phyloP scores from a whole-genome alignment of 2,113 vertebrate genomes.

The Chaetura pelagica region DNA sequence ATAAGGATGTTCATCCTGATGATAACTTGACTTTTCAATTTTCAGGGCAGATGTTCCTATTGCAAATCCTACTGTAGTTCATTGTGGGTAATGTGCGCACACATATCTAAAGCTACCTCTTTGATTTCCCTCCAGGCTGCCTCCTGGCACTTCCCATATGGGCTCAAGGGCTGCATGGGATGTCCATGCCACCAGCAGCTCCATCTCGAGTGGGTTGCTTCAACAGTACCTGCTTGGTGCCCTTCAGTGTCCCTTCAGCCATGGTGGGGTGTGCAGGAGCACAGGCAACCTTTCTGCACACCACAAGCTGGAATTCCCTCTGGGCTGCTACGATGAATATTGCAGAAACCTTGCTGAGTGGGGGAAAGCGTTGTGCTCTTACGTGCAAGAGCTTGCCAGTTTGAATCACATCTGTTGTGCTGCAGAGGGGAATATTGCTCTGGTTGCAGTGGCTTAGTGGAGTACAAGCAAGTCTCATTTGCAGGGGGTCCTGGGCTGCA shows the following conservation, averaged over 20 bases:
- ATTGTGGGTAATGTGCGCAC: not conserved
- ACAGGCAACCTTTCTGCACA: rapidly evolving
- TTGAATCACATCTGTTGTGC: constrained; percentile 18
- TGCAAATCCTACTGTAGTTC: not conserved
- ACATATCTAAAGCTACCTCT: not conserved
- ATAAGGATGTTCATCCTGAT: not conserved
- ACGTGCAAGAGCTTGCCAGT: constrained; percentile 31
- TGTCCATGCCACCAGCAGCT: rapidly evolving
- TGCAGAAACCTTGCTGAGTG: not conserved
- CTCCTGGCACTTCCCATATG: not conserved
- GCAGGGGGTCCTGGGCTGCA: not conserved
- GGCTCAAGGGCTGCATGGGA: not conserved
- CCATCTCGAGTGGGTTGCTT: not conserved
- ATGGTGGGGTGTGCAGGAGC: not conserved
- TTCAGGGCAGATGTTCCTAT: not conserved
- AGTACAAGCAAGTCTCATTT: not conserved
- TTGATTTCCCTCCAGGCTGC: not conserved
- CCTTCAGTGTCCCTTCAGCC: not conserved
- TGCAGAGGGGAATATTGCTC: not conserved
- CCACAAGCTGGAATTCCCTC: not conserved
- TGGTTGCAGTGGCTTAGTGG: constrained; percentile 16
- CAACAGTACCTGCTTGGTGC: not conserved
- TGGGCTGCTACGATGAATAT: not conserved
- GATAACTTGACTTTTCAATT: not conserved
- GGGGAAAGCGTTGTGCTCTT: not conserved